A percentile compares a stretch with the other conserved stretches of the same genome.
phyloP scores from a whole-genome alignment of 2,113 vertebrate genomes.

The Cepphus grylle region DNA sequence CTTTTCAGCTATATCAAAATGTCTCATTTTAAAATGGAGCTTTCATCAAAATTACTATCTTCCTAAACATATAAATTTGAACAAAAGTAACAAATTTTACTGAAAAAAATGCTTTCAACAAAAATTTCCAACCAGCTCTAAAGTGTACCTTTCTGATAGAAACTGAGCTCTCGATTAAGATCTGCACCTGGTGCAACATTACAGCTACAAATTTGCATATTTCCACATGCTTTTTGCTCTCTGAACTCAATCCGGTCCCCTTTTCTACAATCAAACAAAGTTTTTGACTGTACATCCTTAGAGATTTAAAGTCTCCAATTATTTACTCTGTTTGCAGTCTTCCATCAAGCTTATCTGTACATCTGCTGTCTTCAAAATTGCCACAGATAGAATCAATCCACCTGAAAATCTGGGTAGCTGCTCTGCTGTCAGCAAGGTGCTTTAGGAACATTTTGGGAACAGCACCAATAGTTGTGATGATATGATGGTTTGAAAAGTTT shows the following conservation, averaged over 20 bases:
- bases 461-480: neutral
- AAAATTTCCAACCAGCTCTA: neutral
- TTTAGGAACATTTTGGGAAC: neutral
- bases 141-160: neutral
- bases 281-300: neutral
- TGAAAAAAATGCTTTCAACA: neutral
- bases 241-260: accelerated
- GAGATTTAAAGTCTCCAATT: neutral
- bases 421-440: neutral
- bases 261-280: neutral
- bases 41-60: neutral
- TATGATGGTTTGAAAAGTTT: neutral
- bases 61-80: neutral
- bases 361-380: neutral
- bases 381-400: neutral
- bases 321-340: neutral
- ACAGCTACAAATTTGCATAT: neutral
- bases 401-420: neutral
- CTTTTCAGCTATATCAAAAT: neutral
- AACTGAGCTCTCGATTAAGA: neutral
- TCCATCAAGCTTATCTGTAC: neutral
- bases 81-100: neutral
- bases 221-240: neutral
- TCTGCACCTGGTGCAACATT: neutral
- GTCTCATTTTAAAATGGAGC: neutral